Percentiles rank a stretch among this genome's conserved stretches.
Conservation (phyloP, 2,888 invertebrate genomes). For the Sericinus montela region DNA sequence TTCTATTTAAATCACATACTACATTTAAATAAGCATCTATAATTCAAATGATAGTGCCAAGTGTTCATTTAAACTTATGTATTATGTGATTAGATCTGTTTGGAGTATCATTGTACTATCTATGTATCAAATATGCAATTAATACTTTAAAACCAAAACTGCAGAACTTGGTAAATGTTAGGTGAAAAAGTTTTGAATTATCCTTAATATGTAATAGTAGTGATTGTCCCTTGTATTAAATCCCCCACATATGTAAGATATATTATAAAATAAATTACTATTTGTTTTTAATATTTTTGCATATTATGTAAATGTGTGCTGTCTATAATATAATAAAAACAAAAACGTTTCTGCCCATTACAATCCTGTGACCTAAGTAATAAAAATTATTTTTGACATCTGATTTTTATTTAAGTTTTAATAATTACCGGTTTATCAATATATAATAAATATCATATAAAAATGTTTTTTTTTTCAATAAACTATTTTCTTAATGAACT, state of each 20-base stretch:
- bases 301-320: constrained; percentile 24
- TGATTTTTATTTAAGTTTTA: constrained; percentile 9
- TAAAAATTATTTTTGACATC: constrained; percentile 45
- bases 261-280: constrained; percentile 6
- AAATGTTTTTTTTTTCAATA: no score
- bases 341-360: constrained; percentile 29
- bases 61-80: constrained; percentile 34
- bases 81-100: constrained; percentile 17
- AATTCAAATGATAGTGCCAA: constrained; percentile 57
- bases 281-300: constrained; percentile 5
- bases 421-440: no score
- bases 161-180: neutral
- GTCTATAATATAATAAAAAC: constrained; percentile 23
- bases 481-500: no score
- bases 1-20: constrained; percentile 35
- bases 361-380: constrained; percentile 31
- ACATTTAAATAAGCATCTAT: constrained; percentile 28
- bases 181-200: constrained; percentile 2
- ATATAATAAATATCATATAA: no score
- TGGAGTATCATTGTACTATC: neutral
- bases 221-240: constrained; percentile 9
- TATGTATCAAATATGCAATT: neutral
- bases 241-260: constrained; percentile 10
- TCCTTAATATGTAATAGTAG: neutral
- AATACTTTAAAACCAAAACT: constrained; percentile 4